Base-by-base conservation (phyloP, 1,140 invertebrate species). In the Ceratina australensis region DNA sequence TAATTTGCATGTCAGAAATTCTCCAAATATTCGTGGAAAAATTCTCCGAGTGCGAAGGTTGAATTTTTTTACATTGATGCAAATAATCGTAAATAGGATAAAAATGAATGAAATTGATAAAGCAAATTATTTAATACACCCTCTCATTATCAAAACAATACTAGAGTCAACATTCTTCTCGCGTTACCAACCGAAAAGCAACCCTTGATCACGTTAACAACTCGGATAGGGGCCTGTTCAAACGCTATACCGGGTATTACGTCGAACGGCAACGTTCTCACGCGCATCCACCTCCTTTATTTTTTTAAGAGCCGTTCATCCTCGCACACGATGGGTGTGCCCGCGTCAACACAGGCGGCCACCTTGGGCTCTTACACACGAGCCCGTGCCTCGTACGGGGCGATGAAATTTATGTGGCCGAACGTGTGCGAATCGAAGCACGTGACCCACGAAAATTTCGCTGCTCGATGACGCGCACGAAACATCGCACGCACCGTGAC, bases 141-240 rank as follows among this genome's bases (percentile, higher is more conserved):
- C 33, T n/a, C 16, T 33, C 18, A 12, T 42, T 18, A 10, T 57
- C 24, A 20, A 63, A 63, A n/a, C 10, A 10, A 18, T 12, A 28
- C 15, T 16, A 28, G 0, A 66, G 56, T 49, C 18, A 61, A 42
- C 16, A 52, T 8, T 72, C 60, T 22, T 69, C 28, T 24, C 50
- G 20, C 42, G 15, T 28, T 18, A 52, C 26, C 49, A 18, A 0
- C 22, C 16, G 0, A 61, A 13, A 0, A 78, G 61, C 57, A 81
- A 73, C 77, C 73, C 61, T 83, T 73, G 81, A 87, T 86, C 72
- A 72, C 76, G 76, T 81, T 79, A 81, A 78, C 67, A 60, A 67
- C 26, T 16, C n/a, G 26, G n/a, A 63, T 73, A 49, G 71, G 81
- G 65, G 60, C 60, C 73, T 75, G 60, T 81, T 63, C 66, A 72